phyloP scores from a whole-genome alignment of 2,888 invertebrate species.

The Oxystoma pomonae region DNA sequence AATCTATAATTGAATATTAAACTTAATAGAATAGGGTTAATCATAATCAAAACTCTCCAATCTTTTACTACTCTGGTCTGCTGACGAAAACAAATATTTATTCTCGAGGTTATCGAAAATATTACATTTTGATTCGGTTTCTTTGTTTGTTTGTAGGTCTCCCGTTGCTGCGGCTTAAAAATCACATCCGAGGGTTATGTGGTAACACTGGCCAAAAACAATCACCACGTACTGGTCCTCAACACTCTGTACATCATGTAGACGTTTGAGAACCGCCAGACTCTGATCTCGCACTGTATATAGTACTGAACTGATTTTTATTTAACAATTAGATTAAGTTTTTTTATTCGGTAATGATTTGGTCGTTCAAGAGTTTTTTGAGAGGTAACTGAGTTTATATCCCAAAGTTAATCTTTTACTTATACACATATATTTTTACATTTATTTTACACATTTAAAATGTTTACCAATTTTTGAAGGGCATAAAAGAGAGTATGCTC shows the following conservation, averaged over 20 bases:
- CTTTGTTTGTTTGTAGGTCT: conserved; percentile 74
- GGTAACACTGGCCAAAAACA: conserved; percentile 95
- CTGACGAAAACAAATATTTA: no score
- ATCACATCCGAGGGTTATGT: conserved; percentile 96
- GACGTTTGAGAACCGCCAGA: conserved; percentile 48
- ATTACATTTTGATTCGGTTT: no score
- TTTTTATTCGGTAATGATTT: conserved; percentile 24
- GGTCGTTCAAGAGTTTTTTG: conserved; percentile 28
- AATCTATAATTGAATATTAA: no score
- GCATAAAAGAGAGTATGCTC: not conserved
- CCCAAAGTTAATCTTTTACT: conserved; percentile 29
- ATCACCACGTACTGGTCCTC: conserved; percentile 96
- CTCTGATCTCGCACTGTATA: conserved; percentile 48
- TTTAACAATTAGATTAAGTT: conserved; percentile 23
- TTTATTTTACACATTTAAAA: not conserved
- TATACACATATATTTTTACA: not conserved
- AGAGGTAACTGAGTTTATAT: conserved; percentile 27
- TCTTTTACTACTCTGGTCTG: no score
- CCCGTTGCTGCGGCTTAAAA: conserved; percentile 95
- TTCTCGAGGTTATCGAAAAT: no score
- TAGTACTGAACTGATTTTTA: conserved; percentile 48
- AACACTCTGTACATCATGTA: conserved; percentile 90
- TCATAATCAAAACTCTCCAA: no score
- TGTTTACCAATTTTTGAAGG: not conserved
- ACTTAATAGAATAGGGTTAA: no score